These are phyloP conservation scores for Gallinago paraguaiae DNA, from an alignment of 2,113 vertebrate genomes.

Conservation along the genomic window DNA sequence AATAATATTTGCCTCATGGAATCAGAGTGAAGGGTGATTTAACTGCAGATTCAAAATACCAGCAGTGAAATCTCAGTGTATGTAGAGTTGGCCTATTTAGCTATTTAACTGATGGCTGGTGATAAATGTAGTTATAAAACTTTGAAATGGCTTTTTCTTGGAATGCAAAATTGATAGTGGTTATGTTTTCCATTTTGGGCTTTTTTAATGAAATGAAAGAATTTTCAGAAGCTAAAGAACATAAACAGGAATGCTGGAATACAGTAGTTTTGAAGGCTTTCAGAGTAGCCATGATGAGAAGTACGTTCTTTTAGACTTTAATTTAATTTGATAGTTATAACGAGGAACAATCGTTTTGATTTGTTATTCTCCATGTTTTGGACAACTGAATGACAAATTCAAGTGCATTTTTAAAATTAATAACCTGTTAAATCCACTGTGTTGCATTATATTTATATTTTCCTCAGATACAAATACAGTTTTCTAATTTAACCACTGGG, in stretches of 20 bases:
- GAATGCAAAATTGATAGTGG: neutral
- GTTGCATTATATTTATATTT: neutral
- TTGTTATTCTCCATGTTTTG: constrained; percentile 37
- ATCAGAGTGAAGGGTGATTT: neutral
- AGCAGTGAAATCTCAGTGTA: neutral
- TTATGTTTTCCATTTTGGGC: neutral
- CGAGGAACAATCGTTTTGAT: constrained; percentile 33
- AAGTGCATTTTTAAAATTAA: neutral
- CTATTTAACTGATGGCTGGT: neutral
- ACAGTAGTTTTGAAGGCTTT: constrained; percentile 24
- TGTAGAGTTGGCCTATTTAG: neutral
- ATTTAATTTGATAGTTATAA: constrained; percentile 32
- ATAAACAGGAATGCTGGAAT: constrained; percentile 33
- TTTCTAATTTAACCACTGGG: neutral
- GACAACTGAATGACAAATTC: neutral
- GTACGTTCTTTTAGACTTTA: constrained; percentile 31
- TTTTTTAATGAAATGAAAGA: neutral
- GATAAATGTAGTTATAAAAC: neutral
- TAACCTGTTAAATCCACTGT: neutral
- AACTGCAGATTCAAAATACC: neutral
- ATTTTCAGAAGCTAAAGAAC: neutral
- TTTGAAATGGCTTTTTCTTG: neutral
- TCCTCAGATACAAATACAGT: neutral
- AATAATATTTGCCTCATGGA: neutral
- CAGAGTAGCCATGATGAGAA: constrained; percentile 7